Base-by-base conservation (phyloP, 2,888 invertebrate species). In the Minunthozetes semirufus region DNA sequence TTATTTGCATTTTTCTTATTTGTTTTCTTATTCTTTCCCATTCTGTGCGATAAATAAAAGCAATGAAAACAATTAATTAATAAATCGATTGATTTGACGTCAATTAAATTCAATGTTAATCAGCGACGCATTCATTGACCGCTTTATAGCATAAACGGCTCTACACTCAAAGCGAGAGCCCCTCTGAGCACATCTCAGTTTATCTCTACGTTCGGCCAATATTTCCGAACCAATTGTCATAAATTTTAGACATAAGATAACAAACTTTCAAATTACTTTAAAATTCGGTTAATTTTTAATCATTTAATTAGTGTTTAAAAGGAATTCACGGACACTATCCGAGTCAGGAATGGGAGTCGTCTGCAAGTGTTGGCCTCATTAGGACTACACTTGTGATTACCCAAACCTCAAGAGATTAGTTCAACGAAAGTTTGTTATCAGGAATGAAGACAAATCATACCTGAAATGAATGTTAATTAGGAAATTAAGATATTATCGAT, bases 11-110 rank as follows among this genome's bases (percentile, higher is more conserved):
- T 70, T 48, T 70, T 48, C 25, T 46, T 59, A 25, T 3, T 29
- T 38, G 33, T 66, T 42, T 15, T 42, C 70, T 48, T 70, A 70
- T 70, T 70, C 27, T 70, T 70, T n/a, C 19, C 70, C 70, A 70
- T 70, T 42, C 68, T 68, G 11, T 68, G 17, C 3, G 22, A 68
- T 17, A 9, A 68, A 42, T 2, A 1, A 33, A 25, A 59, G 27
- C 19, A 63, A 38, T 33, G 38, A 33, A 13, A 59, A n/a, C 9
- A 15, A 6, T 5, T n/a, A 33, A 59, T 59, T 2, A 59, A 27
- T 59, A 27, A 59, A 59, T 19, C 0, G 38, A 19, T 38, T 19
- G 22, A 29, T 38, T 27, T 27, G 13, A 59, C 2, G 17, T 66
- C 6, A 38, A 66, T 38, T 19, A 4, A 19, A 27, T 33, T 38